Evolutionary conservation across 1,140 invertebrate genomes (phyloP).

Genomic region (Magallana angulata): DNA sequence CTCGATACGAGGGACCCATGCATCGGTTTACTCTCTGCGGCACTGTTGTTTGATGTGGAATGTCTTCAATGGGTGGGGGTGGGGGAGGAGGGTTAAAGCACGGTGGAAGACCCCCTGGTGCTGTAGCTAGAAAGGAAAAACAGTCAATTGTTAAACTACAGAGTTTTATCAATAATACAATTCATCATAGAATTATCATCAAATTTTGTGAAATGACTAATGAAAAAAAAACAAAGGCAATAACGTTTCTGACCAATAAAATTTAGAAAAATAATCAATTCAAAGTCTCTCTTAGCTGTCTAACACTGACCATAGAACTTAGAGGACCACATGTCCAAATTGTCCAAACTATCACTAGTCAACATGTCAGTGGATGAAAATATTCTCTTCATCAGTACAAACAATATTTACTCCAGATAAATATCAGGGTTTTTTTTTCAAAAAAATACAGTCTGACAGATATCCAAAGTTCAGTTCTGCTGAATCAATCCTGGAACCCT

Average conservation of each 20-base stretch:
- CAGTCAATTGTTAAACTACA: neutral
- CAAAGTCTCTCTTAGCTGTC: neutral
- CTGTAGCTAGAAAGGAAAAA: slow-evolving; percentile 49
- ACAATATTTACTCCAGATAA: neutral
- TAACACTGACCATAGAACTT: neutral
- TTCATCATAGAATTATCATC: neutral
- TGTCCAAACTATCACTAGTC: neutral
- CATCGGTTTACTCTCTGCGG: slow-evolving; percentile 61
- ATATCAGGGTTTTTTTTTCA: neutral
- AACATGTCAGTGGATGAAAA: slow-evolving; percentile 1
- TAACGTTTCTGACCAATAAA: no score
- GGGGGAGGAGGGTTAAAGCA: slow-evolving; percentile 72
- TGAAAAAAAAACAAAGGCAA: neutral
- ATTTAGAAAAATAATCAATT: neutral
- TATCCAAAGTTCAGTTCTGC: neutral
- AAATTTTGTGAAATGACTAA: neutral
- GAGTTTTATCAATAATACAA: neutral
- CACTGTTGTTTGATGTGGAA: slow-evolving; percentile 72
- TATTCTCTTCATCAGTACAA: neutral
- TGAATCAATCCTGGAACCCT: neutral
- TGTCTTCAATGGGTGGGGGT: slow-evolving; percentile 77
- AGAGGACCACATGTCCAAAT: neutral
- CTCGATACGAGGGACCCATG: slow-evolving; percentile 72
- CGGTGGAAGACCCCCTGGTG: slow-evolving; percentile 67
- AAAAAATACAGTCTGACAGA: neutral